These are phyloP conservation scores for Strigamia crassipes DNA, from an alignment of 2,888 invertebrate genomes.

Conservation along the genomic window DNA sequence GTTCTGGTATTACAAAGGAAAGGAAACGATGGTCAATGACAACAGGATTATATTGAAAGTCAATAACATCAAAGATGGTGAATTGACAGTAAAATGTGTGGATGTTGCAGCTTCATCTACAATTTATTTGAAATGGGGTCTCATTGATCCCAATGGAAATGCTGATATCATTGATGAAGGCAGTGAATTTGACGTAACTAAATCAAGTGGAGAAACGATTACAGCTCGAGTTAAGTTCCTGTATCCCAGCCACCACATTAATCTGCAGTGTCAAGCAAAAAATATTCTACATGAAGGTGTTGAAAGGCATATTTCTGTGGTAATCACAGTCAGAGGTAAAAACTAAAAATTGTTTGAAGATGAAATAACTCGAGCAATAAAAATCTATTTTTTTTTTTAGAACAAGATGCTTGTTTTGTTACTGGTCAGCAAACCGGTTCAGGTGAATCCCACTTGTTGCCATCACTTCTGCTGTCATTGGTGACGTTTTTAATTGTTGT, in stretches of 20 bases:
- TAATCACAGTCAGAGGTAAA: not conserved
- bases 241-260: not conserved
- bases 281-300: not conserved
- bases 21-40: not conserved
- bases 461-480: no score
- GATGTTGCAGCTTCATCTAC: not conserved
- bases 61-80: not conserved
- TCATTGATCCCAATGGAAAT: not conserved
- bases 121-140: not conserved
- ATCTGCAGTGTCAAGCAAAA: not conserved
- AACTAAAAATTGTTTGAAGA: not conserved
- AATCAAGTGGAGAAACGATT: not conserved
- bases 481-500: no score
- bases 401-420: not conserved
- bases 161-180: not conserved
- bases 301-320: not conserved
- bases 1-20: not conserved
- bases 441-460: no score
- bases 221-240: not conserved
- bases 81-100: not conserved
- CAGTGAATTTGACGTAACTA: not conserved
- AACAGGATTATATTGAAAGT: not conserved
- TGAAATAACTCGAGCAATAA: not conserved
- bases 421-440: not conserved
- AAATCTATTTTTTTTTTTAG: not conserved